Percentiles rank a stretch among this genome's conserved stretches.
phyloP scores from a whole-genome alignment of 2,113 vertebrate genomes.

The Prolemur simus region DNA sequence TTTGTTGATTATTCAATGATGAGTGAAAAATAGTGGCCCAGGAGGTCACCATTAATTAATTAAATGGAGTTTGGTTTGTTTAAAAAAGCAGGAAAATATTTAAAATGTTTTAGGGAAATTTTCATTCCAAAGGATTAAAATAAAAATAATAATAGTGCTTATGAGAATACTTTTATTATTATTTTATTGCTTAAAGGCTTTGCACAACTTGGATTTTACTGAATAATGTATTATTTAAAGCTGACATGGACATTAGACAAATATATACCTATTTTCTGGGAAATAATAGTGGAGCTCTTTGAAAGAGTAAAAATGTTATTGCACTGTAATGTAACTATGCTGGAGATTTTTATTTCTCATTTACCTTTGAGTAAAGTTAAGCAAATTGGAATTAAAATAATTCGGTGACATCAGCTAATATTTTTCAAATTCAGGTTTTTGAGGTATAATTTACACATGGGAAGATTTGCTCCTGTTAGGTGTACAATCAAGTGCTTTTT shows the following conservation, averaged over 20 bases:
- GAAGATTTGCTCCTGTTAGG: not conserved
- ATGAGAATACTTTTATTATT: not conserved
- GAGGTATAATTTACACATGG: not conserved
- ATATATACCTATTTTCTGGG: not conserved
- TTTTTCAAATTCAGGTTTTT: not conserved
- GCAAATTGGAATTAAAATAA: constrained; percentile 3
- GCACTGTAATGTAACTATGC: not conserved
- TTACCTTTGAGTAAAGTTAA: not conserved
- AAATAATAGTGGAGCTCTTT: not conserved
- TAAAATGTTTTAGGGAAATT: not conserved
- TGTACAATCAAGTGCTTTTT: not conserved
- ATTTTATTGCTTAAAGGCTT: not conserved
- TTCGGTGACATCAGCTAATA: not conserved
- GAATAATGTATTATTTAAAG: not conserved
- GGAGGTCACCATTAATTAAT: not conserved
- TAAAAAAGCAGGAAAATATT: not conserved
- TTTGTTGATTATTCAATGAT: not conserved
- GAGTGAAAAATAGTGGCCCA: not conserved
- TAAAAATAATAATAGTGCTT: not conserved
- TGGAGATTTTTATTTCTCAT: not conserved
- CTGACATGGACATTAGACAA: not conserved
- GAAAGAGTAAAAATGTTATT: not conserved
- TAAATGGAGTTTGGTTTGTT: not conserved
- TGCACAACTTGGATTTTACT: not conserved
- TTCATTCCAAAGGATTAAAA: not conserved